Evolutionary conservation across 2,113 vertebrate genomes (phyloP).

Genomic region (Phodopus roborovskii): DNA sequence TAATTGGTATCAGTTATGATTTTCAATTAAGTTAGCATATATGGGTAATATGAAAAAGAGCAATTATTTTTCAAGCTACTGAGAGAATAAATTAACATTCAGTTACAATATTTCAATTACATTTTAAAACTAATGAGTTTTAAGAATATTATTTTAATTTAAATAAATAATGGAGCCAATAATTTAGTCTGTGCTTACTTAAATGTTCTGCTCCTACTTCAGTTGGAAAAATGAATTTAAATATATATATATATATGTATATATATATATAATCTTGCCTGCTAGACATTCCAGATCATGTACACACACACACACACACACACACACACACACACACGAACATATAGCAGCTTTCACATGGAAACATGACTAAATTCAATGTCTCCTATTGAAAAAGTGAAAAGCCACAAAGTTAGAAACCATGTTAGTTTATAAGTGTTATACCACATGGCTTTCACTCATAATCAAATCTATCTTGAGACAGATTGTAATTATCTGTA

Average conservation of each 20-base stretch:
- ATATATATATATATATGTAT: neutral
- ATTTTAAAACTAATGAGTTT: constrained; percentile 40
- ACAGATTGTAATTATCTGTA: neutral
- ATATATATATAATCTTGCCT: neutral
- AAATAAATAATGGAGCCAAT: neutral
- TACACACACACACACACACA: neutral
- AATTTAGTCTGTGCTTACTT: neutral
- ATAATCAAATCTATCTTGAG: neutral
- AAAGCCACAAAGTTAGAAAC: neutral
- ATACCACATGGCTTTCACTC: neutral
- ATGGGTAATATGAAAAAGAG: neutral
- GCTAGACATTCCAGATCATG: neutral
- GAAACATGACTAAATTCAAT: neutral
- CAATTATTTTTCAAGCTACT: neutral
- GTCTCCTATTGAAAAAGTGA: neutral
- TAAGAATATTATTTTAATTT: neutral
- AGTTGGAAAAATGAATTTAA: neutral
- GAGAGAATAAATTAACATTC: neutral
- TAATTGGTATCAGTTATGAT: neutral
- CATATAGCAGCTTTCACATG: no score
- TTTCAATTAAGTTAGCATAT: neutral
- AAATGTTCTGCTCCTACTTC: neutral
- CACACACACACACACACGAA: neutral
- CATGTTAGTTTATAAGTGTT: neutral
- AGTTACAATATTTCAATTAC: constrained; percentile 24